Conservation (phyloP, 1,140 invertebrate species). For the Thaumatotibia leucotreta region DNA sequence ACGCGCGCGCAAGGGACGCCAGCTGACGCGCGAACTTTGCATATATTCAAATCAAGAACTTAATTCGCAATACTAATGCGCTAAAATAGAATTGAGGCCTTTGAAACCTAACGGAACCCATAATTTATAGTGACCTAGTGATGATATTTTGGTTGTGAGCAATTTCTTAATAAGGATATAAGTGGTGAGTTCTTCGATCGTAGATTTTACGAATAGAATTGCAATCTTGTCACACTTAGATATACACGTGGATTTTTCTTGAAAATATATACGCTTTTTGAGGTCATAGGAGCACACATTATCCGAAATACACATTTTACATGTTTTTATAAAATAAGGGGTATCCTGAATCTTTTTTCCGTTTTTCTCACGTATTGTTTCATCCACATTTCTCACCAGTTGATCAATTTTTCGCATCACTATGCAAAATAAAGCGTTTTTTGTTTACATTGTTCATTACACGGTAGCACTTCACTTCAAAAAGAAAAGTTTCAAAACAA, state of each 20-base stretch:
- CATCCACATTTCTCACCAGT: background rate
- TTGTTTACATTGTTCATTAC: background rate
- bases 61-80: background rate
- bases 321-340: too few species aligned
- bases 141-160: conserved; percentile 48
- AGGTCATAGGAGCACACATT: too few species aligned
- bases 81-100: background rate
- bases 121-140: conserved; percentile 33
- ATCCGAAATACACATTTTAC: too few species aligned
- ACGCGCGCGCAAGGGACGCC: conserved; percentile 39
- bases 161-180: conserved; percentile 30
- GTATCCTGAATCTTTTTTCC: too few species aligned
- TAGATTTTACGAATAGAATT: background rate
- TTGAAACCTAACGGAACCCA: background rate
- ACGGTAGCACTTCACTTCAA: background rate
- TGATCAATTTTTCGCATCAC: too few species aligned
- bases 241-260: background rate
- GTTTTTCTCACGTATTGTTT: background rate
- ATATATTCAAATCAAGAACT: conserved; percentile 26
- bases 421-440: background rate
- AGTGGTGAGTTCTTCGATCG: conserved; percentile 28
- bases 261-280: background rate
- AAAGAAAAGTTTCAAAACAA: background rate
- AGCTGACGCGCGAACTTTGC: conserved; percentile 33
- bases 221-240: background rate